Base-by-base conservation (phyloP, 2,113 vertebrate species). In the Anhinga rufa region DNA sequence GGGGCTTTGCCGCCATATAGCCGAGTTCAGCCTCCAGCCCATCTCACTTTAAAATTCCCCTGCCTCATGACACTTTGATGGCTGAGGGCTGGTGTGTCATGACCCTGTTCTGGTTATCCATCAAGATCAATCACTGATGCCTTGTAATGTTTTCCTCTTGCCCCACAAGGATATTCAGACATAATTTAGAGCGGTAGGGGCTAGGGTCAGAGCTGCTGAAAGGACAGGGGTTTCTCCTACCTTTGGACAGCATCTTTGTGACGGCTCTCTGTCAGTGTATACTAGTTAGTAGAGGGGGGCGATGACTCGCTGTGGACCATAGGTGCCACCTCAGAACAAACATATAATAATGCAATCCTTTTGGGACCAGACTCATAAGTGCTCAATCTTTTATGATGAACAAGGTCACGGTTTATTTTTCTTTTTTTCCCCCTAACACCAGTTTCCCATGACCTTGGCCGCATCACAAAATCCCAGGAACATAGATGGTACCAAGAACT, bases 1-100 rank as follows among this genome's bases (percentile, higher is more conserved):
- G 7, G 4, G 31, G 16, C 24, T 82, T 90, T 3, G 4, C 31
- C 2, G 2, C 14, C 2, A 0, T 14, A 12, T 44, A 48, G 48
- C 26, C 6, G 5, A 70, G 14, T 20, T 88, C 80, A 52, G 10
- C 29, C 28, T 90, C 55, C 57, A 78, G 12, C 9, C 10, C 55
- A 36, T 52, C 72, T 36, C 62, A 24, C 61, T 72, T 64, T 88
- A 55, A 60, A 82, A 78, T 29, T n/a, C 57, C 25, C 38, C 55
- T 90, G 22, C 54, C 20, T 3, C 3, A 22, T 29, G 58, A 48
- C 22, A 44, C 29, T 49, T 60, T 1, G 6, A 5, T 49, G 54
- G 46, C 21, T 76, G 62, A 70, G 26, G 12, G n/a, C 34, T 55
- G 34, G 10, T 57, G 57, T 84, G 54, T 57, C 49, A 26, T 7